phyloP scores from a whole-genome alignment of 2,888 invertebrate species.

The Tineola bisselliella region DNA sequence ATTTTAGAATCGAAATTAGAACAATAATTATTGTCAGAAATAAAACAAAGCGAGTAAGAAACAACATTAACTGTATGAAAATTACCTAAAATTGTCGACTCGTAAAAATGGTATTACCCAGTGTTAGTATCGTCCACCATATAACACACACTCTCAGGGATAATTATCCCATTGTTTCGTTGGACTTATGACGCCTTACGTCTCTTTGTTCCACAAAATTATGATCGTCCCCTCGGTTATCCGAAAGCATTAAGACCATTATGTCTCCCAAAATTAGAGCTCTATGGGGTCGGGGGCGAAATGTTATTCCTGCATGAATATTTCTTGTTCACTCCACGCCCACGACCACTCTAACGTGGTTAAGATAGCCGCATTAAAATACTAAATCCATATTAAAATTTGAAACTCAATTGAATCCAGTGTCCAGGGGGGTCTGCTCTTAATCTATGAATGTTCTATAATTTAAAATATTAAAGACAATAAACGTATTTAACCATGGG shows the following conservation, averaged over 20 bases:
- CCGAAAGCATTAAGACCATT: conserved; percentile 49
- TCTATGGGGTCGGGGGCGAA: background rate
- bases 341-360: background rate
- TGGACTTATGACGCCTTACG: conserved; percentile 37
- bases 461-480: too few relatives aligned
- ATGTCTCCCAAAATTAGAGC: conserved; percentile 42
- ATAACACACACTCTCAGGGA: conserved; percentile 22
- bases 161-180: conserved; percentile 56
- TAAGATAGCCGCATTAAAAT: background rate
- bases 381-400: background rate
- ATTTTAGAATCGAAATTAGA: too few relatives aligned
- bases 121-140: background rate
- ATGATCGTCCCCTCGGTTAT: conserved; percentile 53
- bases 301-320: conserved; percentile 6
- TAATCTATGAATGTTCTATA: too few relatives aligned
- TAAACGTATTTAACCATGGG: too few relatives aligned
- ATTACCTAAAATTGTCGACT: background rate
- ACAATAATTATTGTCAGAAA: background rate
- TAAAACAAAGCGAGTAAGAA: background rate
- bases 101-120: background rate
- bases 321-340: background rate
- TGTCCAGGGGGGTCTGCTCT: background rate
- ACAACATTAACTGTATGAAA: background rate
- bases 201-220: conserved; percentile 53
- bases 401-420: background rate